phyloP scores from a whole-genome alignment of 1,140 invertebrate species.

The Drosophila repleta region DNA sequence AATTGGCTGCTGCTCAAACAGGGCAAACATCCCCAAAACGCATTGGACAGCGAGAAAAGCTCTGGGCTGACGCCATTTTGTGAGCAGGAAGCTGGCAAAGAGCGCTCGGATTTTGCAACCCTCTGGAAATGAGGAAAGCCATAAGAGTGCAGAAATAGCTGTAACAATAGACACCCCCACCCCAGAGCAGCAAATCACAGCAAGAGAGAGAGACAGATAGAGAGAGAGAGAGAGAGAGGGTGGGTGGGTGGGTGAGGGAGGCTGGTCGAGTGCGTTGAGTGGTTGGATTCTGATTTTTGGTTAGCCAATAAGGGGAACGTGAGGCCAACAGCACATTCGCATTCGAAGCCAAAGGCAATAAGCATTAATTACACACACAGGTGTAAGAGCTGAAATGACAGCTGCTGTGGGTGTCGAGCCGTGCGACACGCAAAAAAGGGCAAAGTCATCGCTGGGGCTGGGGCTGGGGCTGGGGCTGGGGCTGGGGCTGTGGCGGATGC shows the following conservation, averaged over 20 bases:
- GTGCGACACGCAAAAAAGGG: constrained; percentile 40
- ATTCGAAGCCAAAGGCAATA: constrained; percentile 37
- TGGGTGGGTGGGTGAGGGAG: neutral
- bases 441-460: constrained; percentile 27
- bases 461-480: too few relatives aligned
- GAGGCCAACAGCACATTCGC: constrained; percentile 22
- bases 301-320: constrained; percentile 23
- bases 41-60: neutral
- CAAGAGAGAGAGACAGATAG: neutral
- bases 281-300: constrained; percentile 23
- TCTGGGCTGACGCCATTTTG: constrained; percentile 7
- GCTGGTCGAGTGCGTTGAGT: neutral
- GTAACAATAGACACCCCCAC: constrained; percentile 7
- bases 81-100: neutral
- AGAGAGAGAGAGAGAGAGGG: neutral
- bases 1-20: constrained; percentile 4
- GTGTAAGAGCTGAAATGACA: constrained; percentile 7
- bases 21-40: constrained; percentile 8
- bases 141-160: constrained; percentile 5
- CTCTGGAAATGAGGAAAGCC: neutral
- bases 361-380: constrained; percentile 45
- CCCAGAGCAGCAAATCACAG: constrained; percentile 2
- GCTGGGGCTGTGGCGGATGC: constrained; percentile 31
- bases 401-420: neutral
- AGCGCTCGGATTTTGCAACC: constrained; percentile 20